These are phyloP conservation scores for Stenurella melanura DNA, from an alignment of 2,888 invertebrate species.

Conservation along the genomic window DNA sequence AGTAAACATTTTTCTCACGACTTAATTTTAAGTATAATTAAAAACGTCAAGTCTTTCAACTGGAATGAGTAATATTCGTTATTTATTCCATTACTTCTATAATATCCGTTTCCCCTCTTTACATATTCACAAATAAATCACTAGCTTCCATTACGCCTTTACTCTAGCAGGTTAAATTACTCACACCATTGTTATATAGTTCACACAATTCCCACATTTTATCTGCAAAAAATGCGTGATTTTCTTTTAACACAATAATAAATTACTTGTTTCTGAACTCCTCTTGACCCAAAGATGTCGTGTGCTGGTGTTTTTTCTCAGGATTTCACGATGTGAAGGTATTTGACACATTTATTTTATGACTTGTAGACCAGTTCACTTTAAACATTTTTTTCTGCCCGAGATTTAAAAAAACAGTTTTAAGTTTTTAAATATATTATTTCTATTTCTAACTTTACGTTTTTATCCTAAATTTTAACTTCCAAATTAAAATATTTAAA, in stretches of 20 bases:
- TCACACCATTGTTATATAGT: not conserved
- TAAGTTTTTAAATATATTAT: too few species aligned
- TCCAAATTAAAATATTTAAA: too few species aligned
- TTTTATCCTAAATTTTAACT: too few species aligned
- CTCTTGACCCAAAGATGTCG: conserved; percentile 17
- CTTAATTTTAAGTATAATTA: not conserved
- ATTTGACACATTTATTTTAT: not conserved
- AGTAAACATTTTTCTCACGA: too few species aligned
- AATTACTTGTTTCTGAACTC: conserved; percentile 11
- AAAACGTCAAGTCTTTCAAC: not conserved
- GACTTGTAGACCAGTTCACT: not conserved
- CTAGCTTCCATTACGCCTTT: not conserved
- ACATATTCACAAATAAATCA: not conserved
- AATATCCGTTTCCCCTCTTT: not conserved
- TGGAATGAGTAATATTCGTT: not conserved
- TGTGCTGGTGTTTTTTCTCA: conserved; percentile 3
- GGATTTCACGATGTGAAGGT: not conserved
- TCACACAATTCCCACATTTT: conserved; percentile 13
- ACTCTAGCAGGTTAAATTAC: not conserved
- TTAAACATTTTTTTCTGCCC: not conserved
- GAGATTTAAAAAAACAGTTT: too few species aligned
- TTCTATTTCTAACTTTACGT: too few species aligned
- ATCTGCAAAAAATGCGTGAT: not conserved
- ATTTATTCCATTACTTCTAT: not conserved
- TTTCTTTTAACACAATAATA: conserved; percentile 8